Percentiles rank a stretch among this genome's conserved stretches.
Evolutionary conservation across 2,113 vertebrate genomes (phyloP).

Genomic region (Sminthopsis crassicaudata): DNA sequence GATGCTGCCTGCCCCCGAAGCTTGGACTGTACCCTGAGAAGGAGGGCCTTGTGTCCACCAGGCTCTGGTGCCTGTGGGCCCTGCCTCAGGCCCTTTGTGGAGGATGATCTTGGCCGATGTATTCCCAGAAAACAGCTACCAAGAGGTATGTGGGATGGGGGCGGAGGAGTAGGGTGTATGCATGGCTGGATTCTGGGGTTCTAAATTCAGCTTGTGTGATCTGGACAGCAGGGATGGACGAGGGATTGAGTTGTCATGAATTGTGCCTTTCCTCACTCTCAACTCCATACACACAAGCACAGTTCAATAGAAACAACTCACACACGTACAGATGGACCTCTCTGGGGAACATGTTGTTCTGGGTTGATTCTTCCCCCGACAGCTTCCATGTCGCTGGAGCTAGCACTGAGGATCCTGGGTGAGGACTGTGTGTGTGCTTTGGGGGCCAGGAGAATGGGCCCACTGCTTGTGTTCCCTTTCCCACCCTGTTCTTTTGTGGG

Average conservation of each 20-base stretch:
- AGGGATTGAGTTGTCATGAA: not conserved
- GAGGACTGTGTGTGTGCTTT: not conserved
- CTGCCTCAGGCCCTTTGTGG: constrained; percentile 88
- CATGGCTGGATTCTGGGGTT: not conserved
- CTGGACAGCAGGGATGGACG: not conserved
- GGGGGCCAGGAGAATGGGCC: not conserved
- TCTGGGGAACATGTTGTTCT: not conserved
- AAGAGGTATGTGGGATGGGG: constrained; percentile 66
- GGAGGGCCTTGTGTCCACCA: constrained; percentile 86
- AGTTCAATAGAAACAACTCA: not conserved
- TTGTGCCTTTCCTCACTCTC: not conserved
- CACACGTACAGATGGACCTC: not conserved
- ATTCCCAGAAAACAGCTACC: constrained; percentile 71
- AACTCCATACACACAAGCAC: not conserved
- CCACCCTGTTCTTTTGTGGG: not conserved
- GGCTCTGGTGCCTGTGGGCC: constrained; percentile 88
- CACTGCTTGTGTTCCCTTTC: not conserved
- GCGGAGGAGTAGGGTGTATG: rapidly evolving
- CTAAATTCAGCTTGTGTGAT: not conserved
- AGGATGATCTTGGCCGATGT: constrained; percentile 85
- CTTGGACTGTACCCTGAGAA: constrained; percentile 90
- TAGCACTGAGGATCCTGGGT: not conserved
- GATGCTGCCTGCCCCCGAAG: constrained; percentile 87
- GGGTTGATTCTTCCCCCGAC: not conserved
- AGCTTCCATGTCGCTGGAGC: not conserved